Conservation (phyloP, 2,113 vertebrate species). For the Gymnarchus niloticus region DNA sequence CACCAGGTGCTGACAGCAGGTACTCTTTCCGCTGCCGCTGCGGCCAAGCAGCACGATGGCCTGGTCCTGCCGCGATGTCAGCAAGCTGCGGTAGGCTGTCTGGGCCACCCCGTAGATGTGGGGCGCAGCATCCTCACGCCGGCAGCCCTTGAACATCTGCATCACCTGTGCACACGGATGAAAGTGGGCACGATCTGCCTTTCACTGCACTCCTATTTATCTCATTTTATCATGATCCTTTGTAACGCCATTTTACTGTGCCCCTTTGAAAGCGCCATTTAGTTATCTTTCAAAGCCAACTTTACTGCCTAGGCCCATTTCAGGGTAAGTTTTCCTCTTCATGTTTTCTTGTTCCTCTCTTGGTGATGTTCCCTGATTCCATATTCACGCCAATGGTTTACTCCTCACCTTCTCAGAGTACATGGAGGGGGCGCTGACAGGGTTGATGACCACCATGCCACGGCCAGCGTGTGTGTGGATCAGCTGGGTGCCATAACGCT, state of each 20-base stretch:
- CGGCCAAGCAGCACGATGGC: conserved; percentile 80
- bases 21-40: conserved; percentile 90
- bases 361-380: too few species aligned
- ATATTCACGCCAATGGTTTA: neutral
- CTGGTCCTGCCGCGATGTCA: conserved; percentile 93
- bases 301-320: neutral
- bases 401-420: conserved; percentile 90
- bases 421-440: conserved; percentile 83
- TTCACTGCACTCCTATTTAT: neutral
- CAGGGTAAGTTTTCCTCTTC: too few species aligned
- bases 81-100: conserved; percentile 80
- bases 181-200: neutral
- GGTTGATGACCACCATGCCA: conserved; percentile 87
- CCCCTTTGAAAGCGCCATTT: too few species aligned
- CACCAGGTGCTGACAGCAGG: conserved; percentile 87
- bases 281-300: too few species aligned
- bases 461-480: conserved; percentile 83
- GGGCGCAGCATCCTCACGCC: conserved; percentile 81
- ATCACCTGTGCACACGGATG: conserved; percentile 71
- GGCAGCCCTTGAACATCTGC: conserved; percentile 98
- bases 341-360: too few species aligned
- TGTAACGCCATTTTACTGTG: too few species aligned
- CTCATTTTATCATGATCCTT: neutral
- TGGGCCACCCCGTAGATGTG: conserved; percentile 91
- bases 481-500: conserved; percentile 85